phyloP scores from a whole-genome alignment of 2,888 invertebrate genomes.

The Rugalucina vietnamica region DNA sequence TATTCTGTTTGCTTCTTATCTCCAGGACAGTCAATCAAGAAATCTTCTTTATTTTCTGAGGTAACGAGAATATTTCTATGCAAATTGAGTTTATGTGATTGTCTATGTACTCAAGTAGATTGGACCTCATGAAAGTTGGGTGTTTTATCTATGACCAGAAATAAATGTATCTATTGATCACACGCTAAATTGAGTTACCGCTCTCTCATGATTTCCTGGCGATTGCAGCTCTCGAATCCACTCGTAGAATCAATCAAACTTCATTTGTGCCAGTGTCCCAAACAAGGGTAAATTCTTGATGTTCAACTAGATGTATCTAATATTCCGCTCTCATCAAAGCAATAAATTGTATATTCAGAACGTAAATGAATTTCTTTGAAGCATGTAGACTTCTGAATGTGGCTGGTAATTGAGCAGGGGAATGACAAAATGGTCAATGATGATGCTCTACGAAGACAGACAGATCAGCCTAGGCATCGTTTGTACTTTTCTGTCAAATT shows the following conservation, averaged over 20 bases:
- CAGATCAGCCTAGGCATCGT: no score
- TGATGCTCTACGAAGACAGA: no score
- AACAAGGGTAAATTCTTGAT: slow-evolving; percentile 41
- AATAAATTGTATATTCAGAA: slow-evolving; percentile 44
- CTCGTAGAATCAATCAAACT: slow-evolving; percentile 47
- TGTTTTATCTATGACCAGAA: slow-evolving; percentile 46
- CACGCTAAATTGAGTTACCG: slow-evolving; percentile 56
- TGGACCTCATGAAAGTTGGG: background rate
- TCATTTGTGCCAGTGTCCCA: slow-evolving; percentile 33
- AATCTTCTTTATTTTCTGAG: no score
- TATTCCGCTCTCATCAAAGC: slow-evolving; percentile 27
- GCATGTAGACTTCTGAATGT: background rate
- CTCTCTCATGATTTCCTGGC: slow-evolving; percentile 34
- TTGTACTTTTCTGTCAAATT: no score
- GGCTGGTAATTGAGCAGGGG: background rate
- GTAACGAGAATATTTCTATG: no score
- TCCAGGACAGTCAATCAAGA: no score
- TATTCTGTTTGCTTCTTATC: no score
- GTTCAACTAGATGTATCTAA: slow-evolving; percentile 16
- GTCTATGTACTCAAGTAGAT: background rate
- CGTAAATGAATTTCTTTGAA: slow-evolving; percentile 46
- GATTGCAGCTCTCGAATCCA: slow-evolving; percentile 4
- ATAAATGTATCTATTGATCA: slow-evolving; percentile 55
- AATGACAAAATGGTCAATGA: no score
- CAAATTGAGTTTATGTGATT: background rate